Base-by-base conservation (phyloP, 2,888 invertebrate genomes). In the Acanthococcus lagerstroemiae region DNA sequence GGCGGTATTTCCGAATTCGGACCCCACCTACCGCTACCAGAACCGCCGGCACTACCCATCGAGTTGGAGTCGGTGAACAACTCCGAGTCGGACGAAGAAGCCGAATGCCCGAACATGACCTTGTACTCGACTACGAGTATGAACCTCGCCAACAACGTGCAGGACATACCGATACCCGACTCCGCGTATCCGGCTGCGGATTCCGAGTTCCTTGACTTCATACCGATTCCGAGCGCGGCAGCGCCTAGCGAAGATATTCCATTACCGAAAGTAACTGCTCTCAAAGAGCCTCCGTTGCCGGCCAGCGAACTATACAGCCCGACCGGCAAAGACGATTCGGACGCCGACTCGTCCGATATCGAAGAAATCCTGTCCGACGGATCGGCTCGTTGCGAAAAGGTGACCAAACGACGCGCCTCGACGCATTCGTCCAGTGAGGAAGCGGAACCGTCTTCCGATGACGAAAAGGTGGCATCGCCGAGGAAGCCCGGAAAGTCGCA, bases 71-170 rank as follows among this genome's bases (percentile, higher is more conserved):
- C 61, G 1, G 48, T 60, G 45, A 55, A 52, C 19, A 54, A 48
- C 50, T 69, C 69, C 46, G 69, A 69, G 2, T 79, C 80, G n/a
- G 81, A 81, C 19, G 83, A 83, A 65, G 78, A 78, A 67, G 78
- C 78, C 1, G 80, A 81, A 68, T 90, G 90, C 75, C 90, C 90
- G 4, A 90, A 90, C 76, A 89, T 89, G 75, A 87, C 87, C 12
- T 87, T 90, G 70, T 90, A 90, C 76, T 90, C 90, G 0, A 85
- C 86, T 7, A 84, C 87, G 72, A 88, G 88, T 68, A 85, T 88
- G 73, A 85, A 86, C 70, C 82, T 87, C 58, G 86, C 86, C 1
- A 60, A 75, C 24, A 65, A 65, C 12, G 55, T 48, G 19, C 55
- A 65, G 27, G 55, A 65, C 24, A 55, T 55, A 46, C 48, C 55